Evolutionary conservation across 2,113 vertebrate species (phyloP).

Genomic region (Cyprinodon brontotheroides): DNA sequence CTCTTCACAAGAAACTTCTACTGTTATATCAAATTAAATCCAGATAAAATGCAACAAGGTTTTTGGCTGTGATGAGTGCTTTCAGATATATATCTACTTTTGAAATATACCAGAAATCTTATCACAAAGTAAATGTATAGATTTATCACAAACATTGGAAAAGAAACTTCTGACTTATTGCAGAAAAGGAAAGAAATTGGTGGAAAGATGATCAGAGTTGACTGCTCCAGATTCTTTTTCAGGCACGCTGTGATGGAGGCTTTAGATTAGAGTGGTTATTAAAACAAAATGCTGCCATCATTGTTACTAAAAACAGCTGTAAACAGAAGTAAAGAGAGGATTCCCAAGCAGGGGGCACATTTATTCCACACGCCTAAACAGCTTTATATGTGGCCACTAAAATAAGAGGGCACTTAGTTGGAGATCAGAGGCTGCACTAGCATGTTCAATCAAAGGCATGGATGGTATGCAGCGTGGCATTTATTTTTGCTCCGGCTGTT

Average conservation of each 20-base stretch:
- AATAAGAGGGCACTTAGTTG: constrained; percentile 47
- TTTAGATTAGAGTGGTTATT: constrained; percentile 35
- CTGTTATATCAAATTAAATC: neutral
- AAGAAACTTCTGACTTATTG: constrained; percentile 20
- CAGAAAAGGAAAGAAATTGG: constrained; percentile 33
- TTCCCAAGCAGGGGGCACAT: constrained; percentile 37
- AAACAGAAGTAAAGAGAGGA: constrained; percentile 33
- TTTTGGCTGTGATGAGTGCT: neutral
- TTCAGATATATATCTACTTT: neutral
- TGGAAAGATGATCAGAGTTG: constrained; percentile 53
- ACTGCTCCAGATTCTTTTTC: constrained; percentile 41
- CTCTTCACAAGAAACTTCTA: neutral
- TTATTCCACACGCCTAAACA: constrained; percentile 45
- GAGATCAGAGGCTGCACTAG: constrained; percentile 34
- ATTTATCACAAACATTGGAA: constrained; percentile 32
- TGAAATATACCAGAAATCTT: constrained; percentile 8
- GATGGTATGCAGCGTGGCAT: constrained; percentile 26
- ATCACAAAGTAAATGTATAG: constrained; percentile 34
- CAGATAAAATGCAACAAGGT: neutral
- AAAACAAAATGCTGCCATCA: constrained; percentile 57
- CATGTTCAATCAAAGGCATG: constrained; percentile 38
- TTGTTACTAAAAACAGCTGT: constrained; percentile 48
- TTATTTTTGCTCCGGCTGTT: constrained; percentile 33
- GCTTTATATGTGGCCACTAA: constrained; percentile 50
- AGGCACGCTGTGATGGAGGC: constrained; percentile 23